phyloP scores from a whole-genome alignment of 2,888 invertebrate genomes.

The Nipponacmea schrenckii region DNA sequence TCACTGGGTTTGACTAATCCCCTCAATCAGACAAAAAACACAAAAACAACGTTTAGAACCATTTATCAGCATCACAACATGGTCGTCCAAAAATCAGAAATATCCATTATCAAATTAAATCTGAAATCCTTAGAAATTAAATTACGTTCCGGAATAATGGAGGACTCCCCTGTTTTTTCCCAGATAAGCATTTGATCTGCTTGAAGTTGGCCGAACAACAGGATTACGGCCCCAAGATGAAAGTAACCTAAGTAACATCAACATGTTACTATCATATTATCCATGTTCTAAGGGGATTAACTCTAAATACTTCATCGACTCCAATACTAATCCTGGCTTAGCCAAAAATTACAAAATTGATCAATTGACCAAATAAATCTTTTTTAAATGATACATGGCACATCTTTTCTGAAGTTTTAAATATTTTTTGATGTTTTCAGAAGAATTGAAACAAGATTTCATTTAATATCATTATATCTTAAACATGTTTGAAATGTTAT shows the following conservation, averaged over 20 bases:
- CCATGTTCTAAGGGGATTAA: not conserved
- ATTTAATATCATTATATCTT: too few species aligned
- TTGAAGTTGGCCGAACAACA: not conserved
- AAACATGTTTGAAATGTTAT: too few species aligned
- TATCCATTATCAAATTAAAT: slow-evolving; percentile 8
- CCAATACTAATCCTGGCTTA: not conserved
- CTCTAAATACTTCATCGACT: not conserved
- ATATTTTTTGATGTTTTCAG: too few species aligned
- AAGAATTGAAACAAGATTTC: too few species aligned
- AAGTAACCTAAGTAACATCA: not conserved
- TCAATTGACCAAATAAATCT: not conserved
- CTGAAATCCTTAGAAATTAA: not conserved
- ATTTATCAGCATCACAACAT: too few species aligned
- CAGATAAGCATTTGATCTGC: not conserved
- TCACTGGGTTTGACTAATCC: too few species aligned
- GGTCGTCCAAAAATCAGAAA: not conserved
- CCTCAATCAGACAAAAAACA: too few species aligned
- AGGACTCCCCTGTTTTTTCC: not conserved
- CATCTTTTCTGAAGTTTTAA: too few species aligned
- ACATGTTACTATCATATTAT: too few species aligned
- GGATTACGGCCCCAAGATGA: not conserved
- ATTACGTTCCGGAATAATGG: not conserved
- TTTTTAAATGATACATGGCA: not conserved
- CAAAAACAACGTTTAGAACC: too few species aligned
- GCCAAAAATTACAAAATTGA: slow-evolving; percentile 2